These are phyloP conservation scores for Pegea sp. DNA, from an alignment of 23 tunicate species.

Conservation along the genomic window DNA sequence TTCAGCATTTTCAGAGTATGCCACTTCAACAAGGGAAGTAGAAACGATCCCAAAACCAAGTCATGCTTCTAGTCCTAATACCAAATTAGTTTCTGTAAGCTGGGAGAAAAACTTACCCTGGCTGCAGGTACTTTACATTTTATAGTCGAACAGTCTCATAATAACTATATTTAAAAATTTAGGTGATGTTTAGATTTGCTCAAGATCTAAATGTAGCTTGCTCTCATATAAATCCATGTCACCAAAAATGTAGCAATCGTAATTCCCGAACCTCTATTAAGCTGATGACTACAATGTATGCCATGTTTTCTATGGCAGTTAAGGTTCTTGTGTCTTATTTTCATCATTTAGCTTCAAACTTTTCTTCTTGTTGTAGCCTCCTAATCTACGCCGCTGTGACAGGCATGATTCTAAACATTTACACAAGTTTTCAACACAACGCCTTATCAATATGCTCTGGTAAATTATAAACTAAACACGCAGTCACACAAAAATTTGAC, in stretches of 20 bases:
- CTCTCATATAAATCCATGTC: neutral
- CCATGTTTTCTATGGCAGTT: neutral
- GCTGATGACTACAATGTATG: neutral
- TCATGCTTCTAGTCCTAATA: neutral
- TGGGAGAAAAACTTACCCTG: slow-evolving; percentile 22
- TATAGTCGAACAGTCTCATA: neutral
- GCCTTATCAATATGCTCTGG: too few species aligned
- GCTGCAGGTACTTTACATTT: slow-evolving; percentile 14
- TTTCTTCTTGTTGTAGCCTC: too few species aligned
- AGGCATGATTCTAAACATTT: too few species aligned
- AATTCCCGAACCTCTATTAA: neutral
- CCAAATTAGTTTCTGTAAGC: neutral
- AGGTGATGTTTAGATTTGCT: neutral
- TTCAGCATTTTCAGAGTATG: neutral
- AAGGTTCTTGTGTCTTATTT: neutral
- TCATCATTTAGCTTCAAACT: too few species aligned
- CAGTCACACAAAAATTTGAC: too few species aligned
- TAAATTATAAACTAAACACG: too few species aligned
- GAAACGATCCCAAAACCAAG: neutral
- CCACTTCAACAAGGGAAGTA: neutral
- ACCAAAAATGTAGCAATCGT: neutral
- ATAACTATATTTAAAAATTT: too few species aligned
- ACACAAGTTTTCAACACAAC: too few species aligned
- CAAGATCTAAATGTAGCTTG: neutral
- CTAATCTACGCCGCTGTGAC: too few species aligned